Conservation (phyloP, 2,888 invertebrate genomes). For the Dusona sp. region DNA sequence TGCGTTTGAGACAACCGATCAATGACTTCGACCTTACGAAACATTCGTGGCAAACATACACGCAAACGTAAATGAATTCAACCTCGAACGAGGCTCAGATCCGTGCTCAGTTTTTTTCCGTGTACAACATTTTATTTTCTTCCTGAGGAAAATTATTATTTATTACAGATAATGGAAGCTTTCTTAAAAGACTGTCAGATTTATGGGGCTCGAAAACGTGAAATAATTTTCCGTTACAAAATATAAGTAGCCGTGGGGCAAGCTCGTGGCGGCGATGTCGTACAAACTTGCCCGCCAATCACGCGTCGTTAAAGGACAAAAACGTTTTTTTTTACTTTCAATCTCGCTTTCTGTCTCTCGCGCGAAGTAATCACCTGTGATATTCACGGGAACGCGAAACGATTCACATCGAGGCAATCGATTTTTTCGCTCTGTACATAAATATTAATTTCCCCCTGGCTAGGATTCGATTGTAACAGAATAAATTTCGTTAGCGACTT, state of each 20-base stretch:
- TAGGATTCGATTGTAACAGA: neutral
- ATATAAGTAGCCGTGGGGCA: conserved; percentile 29
- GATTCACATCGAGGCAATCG: conserved; percentile 20
- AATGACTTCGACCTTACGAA: conserved; percentile 32
- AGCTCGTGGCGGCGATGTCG: conserved; percentile 38
- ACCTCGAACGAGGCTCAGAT: conserved; percentile 24
- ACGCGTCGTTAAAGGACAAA: neutral
- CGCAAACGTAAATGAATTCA: conserved; percentile 33
- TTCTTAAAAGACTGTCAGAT: conserved; percentile 22
- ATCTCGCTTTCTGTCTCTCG: conserved; percentile 2
- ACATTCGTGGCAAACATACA: conserved; percentile 24
- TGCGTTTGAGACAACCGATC: conserved; percentile 15
- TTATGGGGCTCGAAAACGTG: conserved; percentile 27
- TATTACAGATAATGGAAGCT: conserved; percentile 46
- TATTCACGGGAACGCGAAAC: conserved; percentile 8
- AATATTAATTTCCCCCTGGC: neutral
- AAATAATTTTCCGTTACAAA: conserved; percentile 48
- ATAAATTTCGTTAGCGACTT: neutral
- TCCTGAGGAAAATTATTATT: conserved; percentile 46
- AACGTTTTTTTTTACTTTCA: conserved; percentile 13
- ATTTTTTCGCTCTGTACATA: neutral
- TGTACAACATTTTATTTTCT: conserved; percentile 6
- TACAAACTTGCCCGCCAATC: conserved; percentile 2
- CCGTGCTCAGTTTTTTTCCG: neutral
- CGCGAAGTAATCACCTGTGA: neutral